Base-by-base conservation (phyloP, 2,113 vertebrate species). In the Engraulis encrasicolus region DNA sequence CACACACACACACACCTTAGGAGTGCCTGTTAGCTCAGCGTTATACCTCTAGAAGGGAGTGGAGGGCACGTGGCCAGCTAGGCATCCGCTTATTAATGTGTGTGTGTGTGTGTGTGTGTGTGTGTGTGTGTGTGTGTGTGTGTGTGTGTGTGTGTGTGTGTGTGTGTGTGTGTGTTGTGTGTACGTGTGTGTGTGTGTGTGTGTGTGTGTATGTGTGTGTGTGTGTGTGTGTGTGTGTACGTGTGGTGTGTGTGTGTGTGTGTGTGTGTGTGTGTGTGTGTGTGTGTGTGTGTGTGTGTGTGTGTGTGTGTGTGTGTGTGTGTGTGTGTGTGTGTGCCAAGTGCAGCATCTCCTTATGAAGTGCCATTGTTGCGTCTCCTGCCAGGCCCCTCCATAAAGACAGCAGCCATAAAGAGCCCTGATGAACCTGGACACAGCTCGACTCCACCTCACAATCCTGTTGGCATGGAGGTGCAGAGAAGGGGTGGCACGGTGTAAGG, bases 271-370 rank as follows among this genome's bases (percentile, higher is more conserved):
- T 45, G 40, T 45, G 40, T 45, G 40, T 45, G 40, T 45, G 4
- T 45, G 40, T 45, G 4, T 45, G 9, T 9, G 40, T 45, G 40
- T 45, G 40, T 45, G 40, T 80, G 40, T 3, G 40, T 45, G 40
- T 3, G 40, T 45, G 40, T 45, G 40, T 45, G 40, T 45, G 40
- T 9, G 40, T 45, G 40, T 45, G 40, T 45, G 40, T 45, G 40
- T 45, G 4, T 45, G 40, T 45, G 4, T 45, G 9, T 9, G 40
- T 45, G 40, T 45, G 40, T 45, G 40, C 89, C 90, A 92, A 92
- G 50, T 82, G 31, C 86, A 40, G 80, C 84, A 87, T 86, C 77
- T 71, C 85, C 82, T 89, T 90, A 91, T 89, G 90, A 90, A 91
- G 78, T 86, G 88, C 88, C 90, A 89, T 78, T 89, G 87, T 89